phyloP scores from a whole-genome alignment of 2,113 vertebrate genomes.

The Pachyramphus minor region DNA sequence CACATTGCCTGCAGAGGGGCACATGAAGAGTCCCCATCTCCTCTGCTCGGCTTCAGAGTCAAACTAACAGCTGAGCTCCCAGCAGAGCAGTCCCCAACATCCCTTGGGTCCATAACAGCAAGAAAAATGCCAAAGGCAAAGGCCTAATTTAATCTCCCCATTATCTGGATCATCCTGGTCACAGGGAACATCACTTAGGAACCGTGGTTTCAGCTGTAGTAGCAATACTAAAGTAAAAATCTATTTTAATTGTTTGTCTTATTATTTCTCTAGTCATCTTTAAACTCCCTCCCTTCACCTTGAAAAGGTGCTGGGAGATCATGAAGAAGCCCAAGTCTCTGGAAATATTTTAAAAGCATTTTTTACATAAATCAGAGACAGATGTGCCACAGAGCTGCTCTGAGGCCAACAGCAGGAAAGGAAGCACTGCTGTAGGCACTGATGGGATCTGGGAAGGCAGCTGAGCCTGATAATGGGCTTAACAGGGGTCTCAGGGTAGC shows the following conservation, averaged over 20 bases:
- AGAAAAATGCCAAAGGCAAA: background rate
- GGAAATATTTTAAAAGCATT: background rate
- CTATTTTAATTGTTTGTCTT: too few species aligned
- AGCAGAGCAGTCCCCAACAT: background rate
- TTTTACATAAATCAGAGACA: background rate
- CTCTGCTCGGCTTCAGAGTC: background rate
- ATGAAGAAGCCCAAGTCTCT: background rate
- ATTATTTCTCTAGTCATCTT: background rate
- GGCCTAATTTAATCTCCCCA: background rate
- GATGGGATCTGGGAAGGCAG: background rate
- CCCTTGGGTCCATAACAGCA: background rate
- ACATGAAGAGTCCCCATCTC: background rate
- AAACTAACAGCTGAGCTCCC: background rate
- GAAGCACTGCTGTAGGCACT: background rate
- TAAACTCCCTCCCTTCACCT: background rate
- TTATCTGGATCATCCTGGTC: background rate
- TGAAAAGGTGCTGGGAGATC: background rate
- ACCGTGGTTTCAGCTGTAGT: background rate
- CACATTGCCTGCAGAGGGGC: accelerated
- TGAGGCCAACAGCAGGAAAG: background rate
- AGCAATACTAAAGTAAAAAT: background rate
- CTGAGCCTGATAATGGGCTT: background rate
- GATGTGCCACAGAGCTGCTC: background rate
- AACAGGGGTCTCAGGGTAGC: background rate
- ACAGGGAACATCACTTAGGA: background rate